Base-by-base conservation (phyloP, 2,113 vertebrate species). In the Octodon degus region DNA sequence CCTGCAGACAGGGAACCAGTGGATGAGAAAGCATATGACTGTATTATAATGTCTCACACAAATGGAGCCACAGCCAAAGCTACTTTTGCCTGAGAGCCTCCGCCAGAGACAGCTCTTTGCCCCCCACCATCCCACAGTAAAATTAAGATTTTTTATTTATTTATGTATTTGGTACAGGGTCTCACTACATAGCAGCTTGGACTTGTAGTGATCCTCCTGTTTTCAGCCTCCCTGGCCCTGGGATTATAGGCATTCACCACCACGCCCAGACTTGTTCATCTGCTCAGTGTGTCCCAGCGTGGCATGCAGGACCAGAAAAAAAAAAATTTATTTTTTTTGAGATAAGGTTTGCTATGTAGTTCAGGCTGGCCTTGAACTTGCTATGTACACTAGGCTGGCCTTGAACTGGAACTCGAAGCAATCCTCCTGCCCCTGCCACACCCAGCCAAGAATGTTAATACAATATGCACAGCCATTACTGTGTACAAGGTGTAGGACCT, bases 31-130 rank as follows among this genome's bases (percentile, higher is more conserved):
- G 14, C 27, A 16, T 32, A 43, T 16, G 8, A 32, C 50, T 34
- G 30, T 50, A 5, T 19, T 20, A 8, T 2, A 14, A 16, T 1
- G 5, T 32, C 7, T 47, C 5, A 1, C 0, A 8, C 11, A 34
- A 74, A 34, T 1, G 30, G 43, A 34, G 19, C 40, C 25, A 2
- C 13, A 37, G 0, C 8, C 47, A 9, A n/a, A 47, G 74, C 22
- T 3, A 3, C 22, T 24, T 40, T 67, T 50, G 43, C 47, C 47
- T 14, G 7, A 63, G 20, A 10, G 24, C 7, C 92, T 34, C 4
- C 2, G 30, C 63, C 65, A 76, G 62, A 58, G 58, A 74, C 1
- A 53, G 60, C 27, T 74, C 25, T 40, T 40, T 53, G 1, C 24
- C 24, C 30, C 53, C 7, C 20, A 40, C 20, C 8, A 9, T 40